Base-by-base conservation (phyloP, 2,888 invertebrate genomes). In the Heliconius sara region DNA sequence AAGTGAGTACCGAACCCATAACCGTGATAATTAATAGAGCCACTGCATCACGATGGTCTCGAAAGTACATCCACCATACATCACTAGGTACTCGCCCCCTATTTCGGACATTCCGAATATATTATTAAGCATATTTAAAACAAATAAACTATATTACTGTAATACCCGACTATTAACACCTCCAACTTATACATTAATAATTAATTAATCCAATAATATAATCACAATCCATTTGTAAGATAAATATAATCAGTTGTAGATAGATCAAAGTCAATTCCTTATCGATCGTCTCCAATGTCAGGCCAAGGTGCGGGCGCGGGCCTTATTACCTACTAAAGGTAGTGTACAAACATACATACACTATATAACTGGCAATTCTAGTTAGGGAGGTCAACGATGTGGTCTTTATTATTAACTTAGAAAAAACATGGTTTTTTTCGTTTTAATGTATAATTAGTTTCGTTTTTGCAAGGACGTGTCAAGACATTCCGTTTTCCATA, bases 231-330 rank as follows among this genome's bases (percentile, higher is more conserved):
- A 34, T 73, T n/a, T 34, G 39, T 57, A 60, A 73, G 57, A 34
- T 73, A 73, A 39, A 2, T 27, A 30, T 30, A 71, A 71, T 77
- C 63, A 60, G 66, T 30, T 47, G 71, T 72, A 65, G 66, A 63
- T 71, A 63, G 79, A n/a, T 75, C 74, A 70, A 70, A 74, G 78
- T 60, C 78, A 67, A 67, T 66, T 66, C 79, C 75, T 74, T 79
- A 79, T 79, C 60, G 68, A 79, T 27, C 65, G 79, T 47, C 60
- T 43, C 57, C 81, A 81, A 79, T 81, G 81, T 74, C 79, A 79
- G 77, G 78, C 79, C 76, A 74, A 77, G 80, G 72, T 39, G 73
- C 73, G 66, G 70, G 74, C 79, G 73, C 73, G 66, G 70, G 76
- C 79, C 65, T 65, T 22, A 43, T 65, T 75, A 12, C 43, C 4